Conservation (phyloP, 2,113 vertebrate species). For the Oreotrochilus melanogaster region DNA sequence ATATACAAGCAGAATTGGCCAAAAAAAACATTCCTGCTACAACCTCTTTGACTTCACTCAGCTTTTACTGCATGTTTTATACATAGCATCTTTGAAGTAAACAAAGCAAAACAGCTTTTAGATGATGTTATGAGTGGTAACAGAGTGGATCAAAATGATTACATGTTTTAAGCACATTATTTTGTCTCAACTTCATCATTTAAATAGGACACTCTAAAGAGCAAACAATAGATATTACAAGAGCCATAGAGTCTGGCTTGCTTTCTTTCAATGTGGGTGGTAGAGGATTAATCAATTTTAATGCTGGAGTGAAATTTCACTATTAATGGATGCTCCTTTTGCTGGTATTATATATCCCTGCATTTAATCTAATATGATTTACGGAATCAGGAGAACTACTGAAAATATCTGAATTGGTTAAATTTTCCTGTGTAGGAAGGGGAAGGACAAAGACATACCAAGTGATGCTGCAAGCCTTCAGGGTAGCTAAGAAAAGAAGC, state of each 20-base stretch:
- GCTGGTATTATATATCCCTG: not conserved
- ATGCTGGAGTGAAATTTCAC: not conserved
- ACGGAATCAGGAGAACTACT: not conserved
- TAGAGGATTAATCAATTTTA: not conserved
- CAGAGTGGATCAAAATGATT: not conserved
- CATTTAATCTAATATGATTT: not conserved
- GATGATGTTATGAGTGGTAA: not conserved
- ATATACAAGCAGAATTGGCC: not conserved
- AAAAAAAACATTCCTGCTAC: not conserved
- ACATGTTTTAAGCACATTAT: not conserved
- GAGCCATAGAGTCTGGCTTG: not conserved
- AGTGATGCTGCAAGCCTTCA: not conserved
- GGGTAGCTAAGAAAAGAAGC: not conserved
- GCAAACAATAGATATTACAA: not conserved
- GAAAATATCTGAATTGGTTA: not conserved
- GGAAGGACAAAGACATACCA: not conserved
- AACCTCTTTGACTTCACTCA: not conserved
- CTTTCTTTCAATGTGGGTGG: not conserved
- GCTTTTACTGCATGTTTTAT: not conserved
- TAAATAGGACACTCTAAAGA: not conserved
- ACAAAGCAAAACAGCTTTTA: not conserved
- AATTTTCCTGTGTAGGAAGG: not conserved
- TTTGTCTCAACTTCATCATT: not conserved
- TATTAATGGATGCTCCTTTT: not conserved
- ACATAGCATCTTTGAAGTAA: not conserved